Conservation (phyloP, 2,888 invertebrate genomes). For the Encarsia formosa region DNA sequence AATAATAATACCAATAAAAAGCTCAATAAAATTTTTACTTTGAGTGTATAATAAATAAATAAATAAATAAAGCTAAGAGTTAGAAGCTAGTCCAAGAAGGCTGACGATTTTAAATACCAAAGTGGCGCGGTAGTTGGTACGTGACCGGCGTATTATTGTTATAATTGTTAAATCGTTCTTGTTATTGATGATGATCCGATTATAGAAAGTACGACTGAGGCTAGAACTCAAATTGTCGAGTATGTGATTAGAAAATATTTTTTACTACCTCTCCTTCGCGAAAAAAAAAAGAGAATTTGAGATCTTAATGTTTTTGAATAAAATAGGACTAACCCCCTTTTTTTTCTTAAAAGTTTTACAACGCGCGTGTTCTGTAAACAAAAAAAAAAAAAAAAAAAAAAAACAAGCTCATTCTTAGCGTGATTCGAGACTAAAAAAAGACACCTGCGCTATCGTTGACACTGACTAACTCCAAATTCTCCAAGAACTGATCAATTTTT, state of each 20-base stretch:
- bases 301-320: constrained; percentile 15
- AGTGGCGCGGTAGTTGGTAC: constrained; percentile 24
- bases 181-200: constrained; percentile 23
- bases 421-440: constrained; percentile 7
- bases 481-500: constrained; percentile 11
- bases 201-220: constrained; percentile 24
- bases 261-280: constrained; percentile 20
- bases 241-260: constrained; percentile 28
- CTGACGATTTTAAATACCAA: constrained; percentile 25
- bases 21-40: constrained; percentile 16
- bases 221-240: constrained; percentile 20
- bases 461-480: constrained; percentile 8
- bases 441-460: constrained; percentile 24
- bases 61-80: constrained; percentile 14
- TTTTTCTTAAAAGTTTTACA: constrained; percentile 26
- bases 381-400: too few species aligned
- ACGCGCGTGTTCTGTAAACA: constrained; percentile 5
- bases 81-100: constrained; percentile 27
- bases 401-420: constrained; percentile 8
- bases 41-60: constrained; percentile 3
- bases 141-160: constrained; percentile 24
- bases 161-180: constrained; percentile 27
- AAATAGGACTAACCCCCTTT: too few species aligned
- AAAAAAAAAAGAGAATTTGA: constrained; percentile 9
- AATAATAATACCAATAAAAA: too few species aligned